Conservation (phyloP, 2,797 vertebrate species). For the Buceros bicornis region DNA sequence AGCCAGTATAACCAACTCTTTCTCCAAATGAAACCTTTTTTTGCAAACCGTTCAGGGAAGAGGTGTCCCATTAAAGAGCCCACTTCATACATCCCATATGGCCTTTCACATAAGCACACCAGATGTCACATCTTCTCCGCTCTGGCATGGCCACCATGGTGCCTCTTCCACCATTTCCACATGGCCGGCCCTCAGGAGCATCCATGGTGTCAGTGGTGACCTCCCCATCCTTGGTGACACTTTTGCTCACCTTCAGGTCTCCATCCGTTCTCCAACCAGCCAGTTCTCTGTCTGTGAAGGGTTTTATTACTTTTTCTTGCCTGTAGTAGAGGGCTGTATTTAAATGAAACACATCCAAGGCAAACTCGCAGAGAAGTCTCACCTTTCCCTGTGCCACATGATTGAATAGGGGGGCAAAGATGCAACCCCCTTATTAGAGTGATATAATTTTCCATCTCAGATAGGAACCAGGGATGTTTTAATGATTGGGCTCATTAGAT, state of each 20-base stretch:
- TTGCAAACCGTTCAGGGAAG: neutral
- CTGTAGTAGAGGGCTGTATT: neutral
- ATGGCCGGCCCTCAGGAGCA: neutral
- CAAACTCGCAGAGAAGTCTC: neutral
- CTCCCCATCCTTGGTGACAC: neutral
- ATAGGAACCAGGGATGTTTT: constrained; percentile 82
- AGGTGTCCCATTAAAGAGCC: neutral
- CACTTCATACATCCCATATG: neutral
- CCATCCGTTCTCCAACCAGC: neutral
- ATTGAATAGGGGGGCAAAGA: constrained; percentile 77
- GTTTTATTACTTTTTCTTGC: constrained; percentile 58
- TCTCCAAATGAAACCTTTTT: neutral
- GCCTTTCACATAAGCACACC: neutral
- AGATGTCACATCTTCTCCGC: neutral
- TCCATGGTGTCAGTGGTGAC: neutral
- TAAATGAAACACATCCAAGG: constrained; percentile 12
- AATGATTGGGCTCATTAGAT: constrained; percentile 84
- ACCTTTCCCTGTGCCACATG: constrained; percentile 56
- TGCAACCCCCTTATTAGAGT: constrained; percentile 81
- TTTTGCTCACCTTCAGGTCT: neutral
- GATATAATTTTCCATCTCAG: constrained; percentile 79
- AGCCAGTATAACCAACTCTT: neutral
- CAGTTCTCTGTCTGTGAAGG: neutral
- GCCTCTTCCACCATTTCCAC: neutral
- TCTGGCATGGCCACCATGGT: accelerated